These are phyloP conservation scores for Acleris literana DNA, from an alignment of 2,888 invertebrate species.

Conservation along the genomic window DNA sequence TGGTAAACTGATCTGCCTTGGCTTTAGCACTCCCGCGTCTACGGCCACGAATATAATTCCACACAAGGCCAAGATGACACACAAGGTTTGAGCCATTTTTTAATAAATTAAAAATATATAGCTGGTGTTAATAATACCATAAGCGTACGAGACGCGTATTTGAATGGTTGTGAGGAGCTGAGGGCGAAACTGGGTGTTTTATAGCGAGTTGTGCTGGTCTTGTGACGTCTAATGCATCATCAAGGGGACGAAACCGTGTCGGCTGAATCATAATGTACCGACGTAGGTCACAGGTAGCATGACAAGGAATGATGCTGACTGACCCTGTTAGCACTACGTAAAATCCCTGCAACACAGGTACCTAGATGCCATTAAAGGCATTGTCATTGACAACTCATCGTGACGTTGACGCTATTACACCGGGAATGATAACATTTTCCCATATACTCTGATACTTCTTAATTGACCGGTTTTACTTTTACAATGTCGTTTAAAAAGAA, in stretches of 20 bases:
- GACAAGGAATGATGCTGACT: neutral
- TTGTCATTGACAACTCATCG: too few relatives aligned
- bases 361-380: too few relatives aligned
- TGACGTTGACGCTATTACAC: too few relatives aligned
- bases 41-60: conserved; percentile 11
- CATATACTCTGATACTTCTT: too few relatives aligned
- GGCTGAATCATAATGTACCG: conserved; percentile 14
- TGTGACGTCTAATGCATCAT: conserved; percentile 12
- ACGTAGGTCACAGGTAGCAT: neutral
- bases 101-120: conserved; percentile 16
- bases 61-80: conserved; percentile 12
- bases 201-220: conserved; percentile 9
- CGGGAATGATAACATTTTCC: too few relatives aligned
- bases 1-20: conserved; percentile 38
- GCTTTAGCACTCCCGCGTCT: conserved; percentile 20
- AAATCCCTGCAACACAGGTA: too few relatives aligned
- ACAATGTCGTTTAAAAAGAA: too few relatives aligned
- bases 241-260: conserved; percentile 8
- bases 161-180: conserved; percentile 32
- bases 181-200: conserved; percentile 5
- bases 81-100: conserved; percentile 28
- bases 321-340: neutral
- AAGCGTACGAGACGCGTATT: conserved; percentile 36
- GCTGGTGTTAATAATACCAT: conserved; percentile 27
- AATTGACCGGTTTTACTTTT: too few relatives aligned